Conservation (phyloP, 2,888 invertebrate species). For the Zhengitettix transpicula region DNA sequence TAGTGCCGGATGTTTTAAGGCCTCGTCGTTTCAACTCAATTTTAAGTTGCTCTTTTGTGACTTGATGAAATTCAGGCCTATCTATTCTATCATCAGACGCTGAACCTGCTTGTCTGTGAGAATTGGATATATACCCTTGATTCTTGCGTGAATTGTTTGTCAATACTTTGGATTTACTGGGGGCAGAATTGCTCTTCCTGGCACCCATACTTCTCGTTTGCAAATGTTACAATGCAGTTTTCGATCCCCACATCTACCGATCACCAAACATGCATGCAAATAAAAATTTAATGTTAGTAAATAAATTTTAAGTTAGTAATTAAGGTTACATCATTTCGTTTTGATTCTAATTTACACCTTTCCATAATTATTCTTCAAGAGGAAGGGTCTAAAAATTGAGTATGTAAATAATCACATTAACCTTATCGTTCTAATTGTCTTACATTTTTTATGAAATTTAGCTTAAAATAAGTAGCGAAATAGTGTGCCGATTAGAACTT, state of each 20-base stretch:
- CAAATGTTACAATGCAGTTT: not conserved
- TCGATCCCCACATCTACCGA: not conserved
- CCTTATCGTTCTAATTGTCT: too few species aligned
- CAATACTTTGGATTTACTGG: not conserved
- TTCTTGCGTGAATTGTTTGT: not conserved
- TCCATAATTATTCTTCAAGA: conserved; percentile 1
- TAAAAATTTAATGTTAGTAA: not conserved
- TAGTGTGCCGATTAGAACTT: too few species aligned
- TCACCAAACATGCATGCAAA: not conserved
- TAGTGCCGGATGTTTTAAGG: conserved; percentile 50
- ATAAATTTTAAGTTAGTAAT: too few species aligned
- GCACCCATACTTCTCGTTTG: conserved; percentile 6
- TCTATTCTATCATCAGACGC: conserved; percentile 7
- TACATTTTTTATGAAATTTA: too few species aligned
- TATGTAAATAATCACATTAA: too few species aligned
- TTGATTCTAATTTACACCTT: too few species aligned
- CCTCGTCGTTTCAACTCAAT: conserved; percentile 50
- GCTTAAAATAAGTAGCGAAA: too few species aligned
- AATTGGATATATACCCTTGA: conserved; percentile 2
- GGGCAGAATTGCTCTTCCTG: conserved; percentile 5
- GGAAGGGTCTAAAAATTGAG: too few species aligned
- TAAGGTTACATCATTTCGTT: too few species aligned
- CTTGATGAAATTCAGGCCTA: conserved; percentile 9
- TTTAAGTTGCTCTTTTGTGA: conserved; percentile 53
- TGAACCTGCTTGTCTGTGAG: not conserved